Percentiles rank a stretch among this genome's conserved stretches.
Evolutionary conservation across 1,140 invertebrate genomes (phyloP).

Genomic region (Propsilocerus akamusi): DNA sequence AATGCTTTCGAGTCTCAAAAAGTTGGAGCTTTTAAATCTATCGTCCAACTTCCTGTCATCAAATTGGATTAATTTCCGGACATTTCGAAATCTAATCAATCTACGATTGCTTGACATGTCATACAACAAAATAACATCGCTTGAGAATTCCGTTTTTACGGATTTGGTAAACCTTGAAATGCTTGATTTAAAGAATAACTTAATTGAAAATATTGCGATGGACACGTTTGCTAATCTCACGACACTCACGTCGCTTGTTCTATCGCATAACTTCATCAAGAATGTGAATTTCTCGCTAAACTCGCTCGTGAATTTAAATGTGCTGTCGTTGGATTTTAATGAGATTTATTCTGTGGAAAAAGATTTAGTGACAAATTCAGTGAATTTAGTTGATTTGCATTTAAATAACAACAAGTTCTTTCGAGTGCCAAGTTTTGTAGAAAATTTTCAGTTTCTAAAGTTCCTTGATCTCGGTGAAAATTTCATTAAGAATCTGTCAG

Average conservation of each 20-base stretch:
- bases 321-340: constrained; percentile 66
- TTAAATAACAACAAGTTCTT: not conserved
- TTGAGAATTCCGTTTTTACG: constrained; percentile 62
- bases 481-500: constrained; percentile 61
- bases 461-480: constrained; percentile 81
- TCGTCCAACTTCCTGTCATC: constrained; percentile 28
- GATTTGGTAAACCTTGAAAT: constrained; percentile 71
- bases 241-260: constrained; percentile 60
- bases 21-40: not conserved
- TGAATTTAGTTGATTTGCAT: not conserved
- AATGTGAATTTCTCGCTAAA: constrained; percentile 58
- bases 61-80: constrained; percentile 60
- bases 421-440: constrained; percentile 61
- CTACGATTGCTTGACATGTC: constrained; percentile 71
- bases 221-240: constrained; percentile 66
- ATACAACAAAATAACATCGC: constrained; percentile 58
- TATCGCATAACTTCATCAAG: constrained; percentile 60
- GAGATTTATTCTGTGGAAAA: constrained; percentile 9
- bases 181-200: constrained; percentile 60
- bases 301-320: constrained; percentile 55
- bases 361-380: not conserved
- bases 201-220: constrained; percentile 54
- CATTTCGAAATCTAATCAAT: constrained; percentile 70
- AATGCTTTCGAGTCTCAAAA: not conserved
- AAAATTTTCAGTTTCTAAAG: constrained; percentile 58